phyloP scores from a whole-genome alignment of 2,888 invertebrate genomes.

The Melangyna quadrimaculata region DNA sequence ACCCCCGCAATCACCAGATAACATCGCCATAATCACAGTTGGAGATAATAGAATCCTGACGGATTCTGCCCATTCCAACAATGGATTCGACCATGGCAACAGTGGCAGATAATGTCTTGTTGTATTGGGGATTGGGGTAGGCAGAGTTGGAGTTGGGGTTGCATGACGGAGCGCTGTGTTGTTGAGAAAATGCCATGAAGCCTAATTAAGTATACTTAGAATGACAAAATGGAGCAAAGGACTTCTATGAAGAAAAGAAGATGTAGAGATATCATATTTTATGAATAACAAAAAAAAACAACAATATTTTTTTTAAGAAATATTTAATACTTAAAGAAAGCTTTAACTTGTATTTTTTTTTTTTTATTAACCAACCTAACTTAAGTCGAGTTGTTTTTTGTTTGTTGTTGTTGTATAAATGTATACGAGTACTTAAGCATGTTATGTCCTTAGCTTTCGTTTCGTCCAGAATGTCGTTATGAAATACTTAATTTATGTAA shows the following conservation, averaged over 20 bases:
- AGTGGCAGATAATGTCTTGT: slow-evolving; percentile 48
- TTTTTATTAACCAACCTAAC: not conserved
- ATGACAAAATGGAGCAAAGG: slow-evolving; percentile 11
- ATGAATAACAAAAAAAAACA: not conserved
- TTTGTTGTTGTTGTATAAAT: slow-evolving; percentile 30
- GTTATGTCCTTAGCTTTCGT: slow-evolving; percentile 8
- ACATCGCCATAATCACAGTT: slow-evolving; percentile 64
- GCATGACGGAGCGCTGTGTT: slow-evolving; percentile 21
- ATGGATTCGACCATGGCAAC: slow-evolving; percentile 58
- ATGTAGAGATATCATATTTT: slow-evolving; percentile 15
- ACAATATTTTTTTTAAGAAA: slow-evolving; percentile 2
- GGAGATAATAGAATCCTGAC: slow-evolving; percentile 67
- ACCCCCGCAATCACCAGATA: slow-evolving; percentile 51
- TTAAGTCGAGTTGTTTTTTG: slow-evolving; percentile 19
- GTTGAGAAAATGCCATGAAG: slow-evolving; percentile 50
- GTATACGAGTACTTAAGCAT: slow-evolving; percentile 32
- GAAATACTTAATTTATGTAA: slow-evolving; percentile 56
- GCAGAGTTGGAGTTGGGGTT: not conserved
- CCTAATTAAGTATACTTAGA: slow-evolving; percentile 70
- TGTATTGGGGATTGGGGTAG: not conserved
- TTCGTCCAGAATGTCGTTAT: slow-evolving; percentile 24
- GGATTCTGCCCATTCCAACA: slow-evolving; percentile 61
- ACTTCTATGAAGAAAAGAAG: not conserved
- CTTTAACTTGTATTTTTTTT: not conserved
- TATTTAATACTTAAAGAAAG: slow-evolving; percentile 4